Conservation (phyloP, 2,888 invertebrate species). For the Lasiommata megera region DNA sequence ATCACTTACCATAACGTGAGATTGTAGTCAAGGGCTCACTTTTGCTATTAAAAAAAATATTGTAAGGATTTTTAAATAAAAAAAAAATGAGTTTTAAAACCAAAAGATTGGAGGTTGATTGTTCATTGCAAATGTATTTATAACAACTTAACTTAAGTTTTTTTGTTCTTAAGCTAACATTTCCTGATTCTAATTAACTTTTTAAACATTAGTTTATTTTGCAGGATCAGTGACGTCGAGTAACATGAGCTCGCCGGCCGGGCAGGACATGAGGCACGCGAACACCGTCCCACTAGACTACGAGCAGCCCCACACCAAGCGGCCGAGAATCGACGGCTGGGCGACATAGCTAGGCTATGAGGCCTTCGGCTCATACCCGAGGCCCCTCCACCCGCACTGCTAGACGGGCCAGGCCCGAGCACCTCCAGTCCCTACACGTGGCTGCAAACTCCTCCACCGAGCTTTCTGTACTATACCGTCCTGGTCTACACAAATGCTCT, state of each 20-base stretch:
- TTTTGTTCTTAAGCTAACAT: slow-evolving; percentile 11
- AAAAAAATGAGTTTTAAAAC: too few species aligned
- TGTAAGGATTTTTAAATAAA: too few species aligned
- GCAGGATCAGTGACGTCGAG: slow-evolving; percentile 91
- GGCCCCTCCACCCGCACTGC: slow-evolving; percentile 79
- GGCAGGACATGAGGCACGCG: slow-evolving; percentile 77
- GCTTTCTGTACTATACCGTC: slow-evolving; percentile 54
- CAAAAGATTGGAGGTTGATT: background rate
- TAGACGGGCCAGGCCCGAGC: slow-evolving; percentile 44
- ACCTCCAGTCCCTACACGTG: slow-evolving; percentile 36
- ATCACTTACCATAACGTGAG: too few species aligned
- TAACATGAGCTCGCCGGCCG: slow-evolving; percentile 88
- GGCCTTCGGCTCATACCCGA: slow-evolving; percentile 76
- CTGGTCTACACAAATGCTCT: slow-evolving; percentile 38
- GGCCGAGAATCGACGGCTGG: slow-evolving; percentile 96
- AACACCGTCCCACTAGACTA: slow-evolving; percentile 71
- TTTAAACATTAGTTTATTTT: slow-evolving; percentile 37
- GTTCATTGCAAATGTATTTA: too few species aligned
- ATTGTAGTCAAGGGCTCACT: too few species aligned
- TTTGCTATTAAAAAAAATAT: too few species aligned
- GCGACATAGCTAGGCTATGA: slow-evolving; percentile 88
- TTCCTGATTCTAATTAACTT: slow-evolving; percentile 4
- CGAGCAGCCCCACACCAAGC: slow-evolving; percentile 86
- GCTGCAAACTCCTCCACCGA: slow-evolving; percentile 47
- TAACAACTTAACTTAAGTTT: too few species aligned